A percentile compares a stretch with the other conserved stretches of the same genome.
These are phyloP conservation scores for Zonotrichia leucophrys DNA, from an alignment of 2,113 vertebrate genomes.

Conservation along the genomic window DNA sequence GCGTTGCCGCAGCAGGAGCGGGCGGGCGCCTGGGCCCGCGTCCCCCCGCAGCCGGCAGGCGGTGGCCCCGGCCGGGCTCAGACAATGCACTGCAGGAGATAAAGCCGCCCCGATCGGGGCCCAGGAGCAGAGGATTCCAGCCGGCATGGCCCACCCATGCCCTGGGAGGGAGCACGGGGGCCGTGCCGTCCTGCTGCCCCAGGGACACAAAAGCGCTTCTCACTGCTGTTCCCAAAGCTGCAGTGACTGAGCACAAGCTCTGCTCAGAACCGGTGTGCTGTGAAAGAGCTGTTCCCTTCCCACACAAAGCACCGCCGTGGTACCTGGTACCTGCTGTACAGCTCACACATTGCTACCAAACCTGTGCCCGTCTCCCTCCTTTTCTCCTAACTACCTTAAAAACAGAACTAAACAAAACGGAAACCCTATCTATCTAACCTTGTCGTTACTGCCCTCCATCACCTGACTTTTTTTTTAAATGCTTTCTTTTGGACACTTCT, in stretches of 20 bases:
- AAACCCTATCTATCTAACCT: fast-evolving
- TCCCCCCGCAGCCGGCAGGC: not conserved
- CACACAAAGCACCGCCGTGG: not conserved
- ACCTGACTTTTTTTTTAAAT: not conserved
- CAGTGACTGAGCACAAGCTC: not conserved
- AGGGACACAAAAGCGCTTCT: not conserved
- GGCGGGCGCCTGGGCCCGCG: not conserved
- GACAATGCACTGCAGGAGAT: not conserved
- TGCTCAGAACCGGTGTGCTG: not conserved
- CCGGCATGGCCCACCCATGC: no score
- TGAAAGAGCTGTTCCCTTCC: not conserved
- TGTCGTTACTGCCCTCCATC: not conserved
- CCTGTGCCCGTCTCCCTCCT: not conserved
- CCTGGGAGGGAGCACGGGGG: not conserved
- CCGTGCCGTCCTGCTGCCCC: not conserved
- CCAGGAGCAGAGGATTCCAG: not conserved
- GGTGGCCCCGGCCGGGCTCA: not conserved
- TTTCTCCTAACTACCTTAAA: not conserved
- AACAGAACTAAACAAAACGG: not conserved
- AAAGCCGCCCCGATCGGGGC: not conserved
- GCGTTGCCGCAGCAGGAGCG: not conserved
- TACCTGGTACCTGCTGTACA: not conserved
- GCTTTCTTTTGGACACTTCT: not conserved
- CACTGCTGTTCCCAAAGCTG: not conserved
- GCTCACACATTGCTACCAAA: fast-evolving